Conservation (phyloP, 1,140 invertebrate species). For the Anadara kagoshimensis region DNA sequence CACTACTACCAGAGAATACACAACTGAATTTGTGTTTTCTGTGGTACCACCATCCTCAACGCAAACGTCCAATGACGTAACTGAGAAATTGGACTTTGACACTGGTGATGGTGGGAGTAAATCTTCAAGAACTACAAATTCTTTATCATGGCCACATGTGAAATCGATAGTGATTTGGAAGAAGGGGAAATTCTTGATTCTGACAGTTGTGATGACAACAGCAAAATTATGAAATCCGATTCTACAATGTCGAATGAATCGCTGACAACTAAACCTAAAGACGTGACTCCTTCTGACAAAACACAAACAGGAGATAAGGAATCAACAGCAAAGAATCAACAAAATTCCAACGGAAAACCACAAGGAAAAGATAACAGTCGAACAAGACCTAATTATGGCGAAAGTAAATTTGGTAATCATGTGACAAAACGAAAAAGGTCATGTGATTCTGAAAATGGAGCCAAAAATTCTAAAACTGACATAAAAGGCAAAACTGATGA, state of each 20-base stretch:
- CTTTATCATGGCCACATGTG: neutral
- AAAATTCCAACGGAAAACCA: neutral
- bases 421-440: no score
- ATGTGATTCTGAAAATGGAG: neutral
- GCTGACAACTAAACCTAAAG: neutral
- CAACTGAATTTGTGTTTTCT: no score
- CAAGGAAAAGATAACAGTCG: neutral
- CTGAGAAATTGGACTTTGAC: conserved; percentile 50
- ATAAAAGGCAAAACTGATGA: neutral
- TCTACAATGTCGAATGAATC: neutral
- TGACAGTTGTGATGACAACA: conserved; percentile 27
- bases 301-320: neutral
- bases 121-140: conserved; percentile 4
- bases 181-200: conserved; percentile 33
- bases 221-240: neutral
- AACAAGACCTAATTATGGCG: neutral
- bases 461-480: neutral
- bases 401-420: neutral
- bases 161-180: conserved; percentile 28
- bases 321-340: neutral
- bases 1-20: no score
- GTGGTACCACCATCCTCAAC: conserved; percentile 39
- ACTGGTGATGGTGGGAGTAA: conserved; percentile 43
- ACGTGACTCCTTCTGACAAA: neutral
- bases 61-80: conserved; percentile 53